These are phyloP conservation scores for Setipinna tenuifilis DNA, from an alignment of 2,797 vertebrate genomes.

Conservation along the genomic window DNA sequence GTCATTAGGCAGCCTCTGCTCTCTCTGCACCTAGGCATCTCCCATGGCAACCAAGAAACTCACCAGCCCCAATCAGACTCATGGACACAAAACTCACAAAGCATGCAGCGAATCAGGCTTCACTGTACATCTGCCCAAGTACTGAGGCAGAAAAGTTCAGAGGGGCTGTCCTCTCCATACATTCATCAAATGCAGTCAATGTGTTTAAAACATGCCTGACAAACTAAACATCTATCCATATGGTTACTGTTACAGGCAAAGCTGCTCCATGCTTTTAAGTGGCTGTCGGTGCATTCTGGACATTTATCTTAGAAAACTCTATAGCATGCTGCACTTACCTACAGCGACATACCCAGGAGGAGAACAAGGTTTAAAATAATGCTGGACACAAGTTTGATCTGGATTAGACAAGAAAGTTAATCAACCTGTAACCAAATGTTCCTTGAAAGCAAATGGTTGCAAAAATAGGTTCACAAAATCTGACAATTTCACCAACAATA, in stretches of 20 bases:
- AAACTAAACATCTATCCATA: not conserved
- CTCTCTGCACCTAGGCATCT: not conserved
- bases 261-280: not conserved
- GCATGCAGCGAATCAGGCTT: not conserved
- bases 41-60: conserved; percentile 22
- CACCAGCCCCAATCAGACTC: conserved; percentile 18
- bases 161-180: not conserved
- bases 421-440: not conserved
- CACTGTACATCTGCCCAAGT: not conserved
- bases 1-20: conserved; percentile 18
- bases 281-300: not conserved
- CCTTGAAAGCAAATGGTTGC: not conserved
- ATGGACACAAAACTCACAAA: not conserved
- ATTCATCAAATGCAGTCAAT: not conserved
- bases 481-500: not conserved
- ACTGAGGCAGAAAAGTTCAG: not conserved
- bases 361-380: not conserved
- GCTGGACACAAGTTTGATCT: not conserved
- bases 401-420: not conserved
- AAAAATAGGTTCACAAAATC: not conserved
- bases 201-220: conserved; percentile 2
- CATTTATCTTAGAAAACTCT: not conserved
- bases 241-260: not conserved
- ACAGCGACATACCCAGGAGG: not conserved
- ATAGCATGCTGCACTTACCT: conserved; percentile 8